Evolutionary conservation across 2,113 vertebrate species (phyloP).

Genomic region (Paramisgurnus dabryanus): DNA sequence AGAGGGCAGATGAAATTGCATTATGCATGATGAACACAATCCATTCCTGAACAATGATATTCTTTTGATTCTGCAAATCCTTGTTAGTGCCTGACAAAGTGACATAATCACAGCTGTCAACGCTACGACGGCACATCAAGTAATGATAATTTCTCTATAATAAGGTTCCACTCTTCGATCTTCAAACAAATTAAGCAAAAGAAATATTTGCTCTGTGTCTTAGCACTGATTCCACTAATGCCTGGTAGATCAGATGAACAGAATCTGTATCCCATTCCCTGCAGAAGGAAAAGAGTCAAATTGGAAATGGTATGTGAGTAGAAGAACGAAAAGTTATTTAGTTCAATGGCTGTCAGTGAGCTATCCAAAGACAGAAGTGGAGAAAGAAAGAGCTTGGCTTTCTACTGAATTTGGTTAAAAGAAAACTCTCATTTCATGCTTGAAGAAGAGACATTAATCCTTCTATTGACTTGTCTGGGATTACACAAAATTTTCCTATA

Average conservation of each 20-base stretch:
- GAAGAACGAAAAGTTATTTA: constrained; percentile 15
- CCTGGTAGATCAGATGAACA: constrained; percentile 11
- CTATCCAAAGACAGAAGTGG: not conserved
- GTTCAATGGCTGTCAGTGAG: constrained; percentile 33
- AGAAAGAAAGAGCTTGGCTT: not conserved
- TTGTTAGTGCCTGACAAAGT: not conserved
- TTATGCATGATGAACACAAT: constrained; percentile 50
- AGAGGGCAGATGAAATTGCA: constrained; percentile 47
- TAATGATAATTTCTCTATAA: constrained; percentile 5
- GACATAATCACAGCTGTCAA: constrained; percentile 1
- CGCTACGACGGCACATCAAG: not conserved
- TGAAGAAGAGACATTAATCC: constrained; percentile 49
- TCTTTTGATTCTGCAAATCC: constrained; percentile 53
- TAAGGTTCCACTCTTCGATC: constrained; percentile 25
- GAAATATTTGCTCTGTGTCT: constrained; percentile 2
- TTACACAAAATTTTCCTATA: constrained; percentile 35
- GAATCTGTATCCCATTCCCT: constrained; percentile 4
- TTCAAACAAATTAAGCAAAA: constrained; percentile 35
- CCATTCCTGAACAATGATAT: constrained; percentile 53
- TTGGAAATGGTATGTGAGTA: not conserved
- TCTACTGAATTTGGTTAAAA: constrained; percentile 17
- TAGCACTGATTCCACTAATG: constrained; percentile 17
- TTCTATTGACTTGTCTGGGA: constrained; percentile 34
- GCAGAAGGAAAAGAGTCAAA: not conserved
- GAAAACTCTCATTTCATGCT: constrained; percentile 44